Conservation (phyloP, 2,888 invertebrate genomes). For the Yponomeuta malinellus region DNA sequence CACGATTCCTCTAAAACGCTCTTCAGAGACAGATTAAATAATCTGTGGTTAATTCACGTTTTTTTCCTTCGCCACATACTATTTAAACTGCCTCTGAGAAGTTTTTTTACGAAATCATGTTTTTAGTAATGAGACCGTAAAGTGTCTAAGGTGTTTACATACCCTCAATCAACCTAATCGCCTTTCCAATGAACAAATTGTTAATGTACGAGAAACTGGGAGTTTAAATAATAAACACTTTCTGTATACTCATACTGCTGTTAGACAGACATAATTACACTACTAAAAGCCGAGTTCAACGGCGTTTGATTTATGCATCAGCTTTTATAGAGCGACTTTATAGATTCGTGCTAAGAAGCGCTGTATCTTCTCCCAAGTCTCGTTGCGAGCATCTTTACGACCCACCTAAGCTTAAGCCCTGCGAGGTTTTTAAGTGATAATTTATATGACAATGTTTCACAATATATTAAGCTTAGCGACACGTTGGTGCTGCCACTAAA, state of each 20-base stretch:
- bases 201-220: background rate
- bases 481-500: slow-evolving; percentile 32
- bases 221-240: background rate
- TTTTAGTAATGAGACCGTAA: too few species aligned
- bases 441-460: slow-evolving; percentile 50
- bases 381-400: slow-evolving; percentile 32
- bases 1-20: too few species aligned
- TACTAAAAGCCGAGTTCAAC: background rate
- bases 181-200: too few species aligned
- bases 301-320: slow-evolving; percentile 12
- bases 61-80: too few species aligned
- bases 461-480: slow-evolving; percentile 39
- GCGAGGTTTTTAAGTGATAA: slow-evolving; percentile 44
- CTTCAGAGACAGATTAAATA: too few species aligned
- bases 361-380: background rate
- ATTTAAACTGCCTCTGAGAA: too few species aligned
- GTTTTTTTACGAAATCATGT: too few species aligned
- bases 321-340: slow-evolving; percentile 13
- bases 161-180: too few species aligned
- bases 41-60: too few species aligned
- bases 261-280: background rate
- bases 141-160: too few species aligned
- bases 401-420: slow-evolving; percentile 29
- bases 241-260: background rate
- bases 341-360: slow-evolving; percentile 12